phyloP scores from a whole-genome alignment of 2,113 vertebrate genomes.

The Pterophyllum scalare region DNA sequence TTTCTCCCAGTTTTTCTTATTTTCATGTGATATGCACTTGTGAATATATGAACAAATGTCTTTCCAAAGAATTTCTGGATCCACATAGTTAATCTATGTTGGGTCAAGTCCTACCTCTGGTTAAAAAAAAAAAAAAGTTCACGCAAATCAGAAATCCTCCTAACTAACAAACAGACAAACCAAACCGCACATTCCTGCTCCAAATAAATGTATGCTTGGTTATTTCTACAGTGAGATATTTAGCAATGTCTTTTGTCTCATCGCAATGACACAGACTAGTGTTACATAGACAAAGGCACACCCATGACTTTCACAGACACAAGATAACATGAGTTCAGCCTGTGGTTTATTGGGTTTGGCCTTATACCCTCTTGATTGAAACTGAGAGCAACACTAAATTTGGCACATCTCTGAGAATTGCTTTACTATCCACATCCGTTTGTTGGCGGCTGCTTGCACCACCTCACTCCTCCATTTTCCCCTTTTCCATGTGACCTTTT shows the following conservation, averaged over 20 bases:
- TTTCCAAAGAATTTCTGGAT: neutral
- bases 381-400: neutral
- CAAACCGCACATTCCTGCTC: no score
- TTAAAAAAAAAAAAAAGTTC: no score
- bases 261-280: neutral
- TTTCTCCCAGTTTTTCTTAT: neutral
- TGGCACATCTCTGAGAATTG: slow-evolving; percentile 1
- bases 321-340: neutral
- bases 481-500: neutral
- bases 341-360: neutral
- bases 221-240: neutral
- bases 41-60: neutral
- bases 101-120: neutral
- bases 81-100: neutral
- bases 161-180: no score
- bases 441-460: neutral
- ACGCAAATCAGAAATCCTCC: no score
- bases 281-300: neutral
- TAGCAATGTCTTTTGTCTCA: neutral
- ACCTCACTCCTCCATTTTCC: slow-evolving; percentile 7
- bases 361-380: neutral
- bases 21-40: neutral
- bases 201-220: no score
- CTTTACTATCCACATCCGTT: neutral
- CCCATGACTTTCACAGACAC: neutral